These are phyloP conservation scores for Aselliscus stoliczkanus DNA, from an alignment of 2,797 vertebrate species.

Conservation along the genomic window DNA sequence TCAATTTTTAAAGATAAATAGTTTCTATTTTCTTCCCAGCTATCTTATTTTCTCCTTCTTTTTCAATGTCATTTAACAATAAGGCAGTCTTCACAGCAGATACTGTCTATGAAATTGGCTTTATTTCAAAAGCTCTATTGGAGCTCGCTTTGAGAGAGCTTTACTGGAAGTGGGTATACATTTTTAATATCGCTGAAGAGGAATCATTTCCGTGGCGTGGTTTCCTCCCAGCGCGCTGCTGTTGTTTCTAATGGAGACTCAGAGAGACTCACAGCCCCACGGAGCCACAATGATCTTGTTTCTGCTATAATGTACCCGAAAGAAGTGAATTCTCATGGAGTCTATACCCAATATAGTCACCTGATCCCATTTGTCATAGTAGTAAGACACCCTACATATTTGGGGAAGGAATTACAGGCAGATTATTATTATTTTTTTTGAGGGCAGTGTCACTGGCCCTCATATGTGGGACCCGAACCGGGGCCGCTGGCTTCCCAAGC, in stretches of 20 bases:
- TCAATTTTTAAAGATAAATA: slow-evolving; percentile 24
- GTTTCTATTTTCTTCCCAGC: background rate
- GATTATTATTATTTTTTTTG: too few species aligned
- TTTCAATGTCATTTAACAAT: background rate
- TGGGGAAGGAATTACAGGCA: background rate
- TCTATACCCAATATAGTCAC: background rate
- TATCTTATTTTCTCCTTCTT: background rate
- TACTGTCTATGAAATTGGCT: background rate
- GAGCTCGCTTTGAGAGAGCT: background rate
- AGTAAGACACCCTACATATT: background rate
- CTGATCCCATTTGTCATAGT: background rate
- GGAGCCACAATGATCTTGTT: background rate
- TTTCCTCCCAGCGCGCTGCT: background rate
- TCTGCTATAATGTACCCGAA: background rate
- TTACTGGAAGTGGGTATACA: background rate
- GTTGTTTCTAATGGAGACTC: background rate
- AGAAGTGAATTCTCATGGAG: background rate
- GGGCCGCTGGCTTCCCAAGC: too few species aligned
- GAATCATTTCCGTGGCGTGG: background rate
- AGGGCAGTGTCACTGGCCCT: too few species aligned
- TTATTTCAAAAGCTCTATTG: background rate
- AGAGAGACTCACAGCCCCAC: background rate
- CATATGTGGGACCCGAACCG: too few species aligned
- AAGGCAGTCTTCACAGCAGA: background rate
- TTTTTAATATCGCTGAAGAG: background rate